A percentile compares a stretch with the other conserved stretches of the same genome.
These are phyloP conservation scores for Mythimna impura DNA, from an alignment of 2,888 invertebrate genomes.

Conservation along the genomic window DNA sequence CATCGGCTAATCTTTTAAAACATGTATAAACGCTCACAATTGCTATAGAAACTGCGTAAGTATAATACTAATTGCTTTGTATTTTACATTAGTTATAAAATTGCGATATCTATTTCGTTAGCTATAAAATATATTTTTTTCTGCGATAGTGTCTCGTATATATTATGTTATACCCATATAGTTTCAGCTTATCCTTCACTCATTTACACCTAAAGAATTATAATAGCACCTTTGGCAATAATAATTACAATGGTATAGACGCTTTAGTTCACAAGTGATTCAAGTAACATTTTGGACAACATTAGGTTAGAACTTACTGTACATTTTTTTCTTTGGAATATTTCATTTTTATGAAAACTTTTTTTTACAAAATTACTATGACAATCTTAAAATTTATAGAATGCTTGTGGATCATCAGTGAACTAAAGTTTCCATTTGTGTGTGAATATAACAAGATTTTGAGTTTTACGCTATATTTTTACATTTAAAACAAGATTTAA, in stretches of 20 bases:
- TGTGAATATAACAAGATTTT: slow-evolving; percentile 12
- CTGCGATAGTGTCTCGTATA: slow-evolving; percentile 10
- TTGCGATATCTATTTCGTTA: slow-evolving; percentile 6
- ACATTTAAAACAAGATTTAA: slow-evolving; percentile 1
- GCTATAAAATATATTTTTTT: neutral
- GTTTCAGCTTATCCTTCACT: slow-evolving; percentile 18
- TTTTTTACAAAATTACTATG: neutral
- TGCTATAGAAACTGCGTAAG: neutral
- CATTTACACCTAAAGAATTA: slow-evolving; percentile 42
- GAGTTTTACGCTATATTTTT: slow-evolving; percentile 14
- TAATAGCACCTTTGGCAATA: slow-evolving; percentile 63
- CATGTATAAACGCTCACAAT: slow-evolving; percentile 12
- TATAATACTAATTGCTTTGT: slow-evolving; percentile 23
- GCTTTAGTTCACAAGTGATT: slow-evolving; percentile 13
- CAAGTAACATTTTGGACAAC: neutral
- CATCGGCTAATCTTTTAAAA: no score
- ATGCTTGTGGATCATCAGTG: slow-evolving; percentile 1
- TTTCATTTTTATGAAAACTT: neutral
- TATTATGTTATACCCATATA: slow-evolving; percentile 17
- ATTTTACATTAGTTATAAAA: slow-evolving; percentile 3
- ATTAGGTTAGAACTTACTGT: neutral
- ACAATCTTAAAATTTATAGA: neutral
- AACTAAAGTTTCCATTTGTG: slow-evolving; percentile 21
- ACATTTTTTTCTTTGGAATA: neutral
- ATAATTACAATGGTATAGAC: slow-evolving; percentile 19